phyloP scores from a whole-genome alignment of 2,797 vertebrate genomes.

The Aphelocoma californica region DNA sequence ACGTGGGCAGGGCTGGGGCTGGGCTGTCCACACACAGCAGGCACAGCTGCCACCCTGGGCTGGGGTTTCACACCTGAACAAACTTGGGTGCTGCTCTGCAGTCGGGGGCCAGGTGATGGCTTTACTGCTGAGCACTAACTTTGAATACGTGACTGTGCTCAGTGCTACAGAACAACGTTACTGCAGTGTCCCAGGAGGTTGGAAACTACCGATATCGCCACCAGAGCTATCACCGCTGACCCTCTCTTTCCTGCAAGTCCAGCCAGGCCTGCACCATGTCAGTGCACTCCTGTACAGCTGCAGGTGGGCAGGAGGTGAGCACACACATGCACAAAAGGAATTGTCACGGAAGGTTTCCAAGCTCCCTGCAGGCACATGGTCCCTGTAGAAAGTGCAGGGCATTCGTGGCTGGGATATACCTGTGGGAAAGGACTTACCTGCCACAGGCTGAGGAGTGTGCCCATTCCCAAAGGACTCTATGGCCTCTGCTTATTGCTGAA shows the following conservation, averaged over 20 bases:
- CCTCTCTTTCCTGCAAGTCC: neutral
- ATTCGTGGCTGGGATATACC: neutral
- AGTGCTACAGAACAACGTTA: accelerated
- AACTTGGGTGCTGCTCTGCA: neutral
- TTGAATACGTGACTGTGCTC: neutral
- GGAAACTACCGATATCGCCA: accelerated
- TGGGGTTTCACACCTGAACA: neutral
- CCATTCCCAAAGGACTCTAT: neutral
- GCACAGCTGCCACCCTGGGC: neutral
- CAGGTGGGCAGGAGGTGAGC: neutral
- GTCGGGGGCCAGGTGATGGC: neutral
- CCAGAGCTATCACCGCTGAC: neutral
- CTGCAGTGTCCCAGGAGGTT: neutral
- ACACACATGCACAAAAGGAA: neutral
- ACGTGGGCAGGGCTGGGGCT: neutral
- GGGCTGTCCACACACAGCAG: accelerated
- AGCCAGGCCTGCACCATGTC: neutral
- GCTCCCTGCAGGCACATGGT: neutral
- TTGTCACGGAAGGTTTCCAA: neutral
- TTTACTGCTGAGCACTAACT: neutral
- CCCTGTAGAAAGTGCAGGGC: accelerated
- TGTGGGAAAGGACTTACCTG: neutral
- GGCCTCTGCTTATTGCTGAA: constrained; percentile 3
- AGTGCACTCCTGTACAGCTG: accelerated
- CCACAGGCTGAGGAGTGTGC: neutral